Evolutionary conservation across 2,797 vertebrate species (phyloP), one percentile per base, ranked within the genome.

Genomic region (Anolis apletophallus): DNA sequence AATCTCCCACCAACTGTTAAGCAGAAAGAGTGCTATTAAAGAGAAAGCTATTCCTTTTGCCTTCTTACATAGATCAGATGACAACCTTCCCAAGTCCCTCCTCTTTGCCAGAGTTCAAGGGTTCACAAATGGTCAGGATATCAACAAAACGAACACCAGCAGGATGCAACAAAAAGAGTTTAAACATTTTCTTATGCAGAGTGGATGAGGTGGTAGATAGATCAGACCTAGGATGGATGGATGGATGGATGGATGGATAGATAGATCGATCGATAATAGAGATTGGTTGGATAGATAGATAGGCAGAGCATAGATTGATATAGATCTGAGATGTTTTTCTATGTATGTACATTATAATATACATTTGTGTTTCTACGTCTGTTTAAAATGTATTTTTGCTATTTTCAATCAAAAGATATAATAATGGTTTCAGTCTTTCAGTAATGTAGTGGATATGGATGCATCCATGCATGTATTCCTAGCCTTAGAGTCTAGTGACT

Each of bases 1-100:
- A 96, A 97, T 98, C 97, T 98, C 96, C 97, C 97, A 98, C 97
- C 97, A 97, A 97, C 96, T 97, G 96, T 97, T 97, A 97, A 93
- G 94, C 95, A 97, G 96, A 97, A 96, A 97, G 95, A 96, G 95
- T 95, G 95, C 94, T 96, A 94, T 96, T 94, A 97, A 95, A 96
- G 92, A 93, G 93, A 96, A 96, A 96, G 94, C 92, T 94, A 94
- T 94, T 97, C 96, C 94, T 93, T 96, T 96, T 93, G 87, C 91
- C 90, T 96, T 95, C 94, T 95, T 93, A 95, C 94, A 93, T 94
- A 94, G 93, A 96, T 96, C 95, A 94, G 93, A 97, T 96, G 95
- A 95, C 94, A 95, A 94, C 90, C 93, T 95, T 94, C 94, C 95
- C 88, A 95, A 95, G 95, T 94, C 92, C 93, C 93, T 95, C 94